Base-by-base conservation (phyloP, 2,888 invertebrate species). In the Leptinotarsa peninsularis region DNA sequence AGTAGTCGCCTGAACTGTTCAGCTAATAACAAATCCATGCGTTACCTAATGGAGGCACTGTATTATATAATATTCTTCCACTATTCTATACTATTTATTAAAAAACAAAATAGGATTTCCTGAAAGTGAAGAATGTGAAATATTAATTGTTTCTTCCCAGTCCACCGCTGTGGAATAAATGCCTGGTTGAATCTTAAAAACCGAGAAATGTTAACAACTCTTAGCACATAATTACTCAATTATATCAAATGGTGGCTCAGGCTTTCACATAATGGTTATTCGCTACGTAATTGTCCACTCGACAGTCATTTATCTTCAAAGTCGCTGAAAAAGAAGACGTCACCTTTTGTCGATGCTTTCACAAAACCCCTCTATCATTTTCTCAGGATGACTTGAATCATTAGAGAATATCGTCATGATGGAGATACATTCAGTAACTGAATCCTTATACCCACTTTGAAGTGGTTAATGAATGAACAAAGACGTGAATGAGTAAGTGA, bases 181-280 rank as follows among this genome's bases (percentile, higher is more conserved):
- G 63, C 33, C 63, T 63, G 63, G 27, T 43, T 63, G 43, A 63
- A 43, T 63, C 43, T 43, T 15, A 63, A 63, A 33, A 63, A 63
- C n/a, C 33, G n/a, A 33, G 63, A 63, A 63, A 63, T 63, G 63
- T 63, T 63, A 63, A 63, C 63, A 63, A 33, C 63, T 63, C 63
- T 63, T 18, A 63, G 33, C 33, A 33, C 33, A 63, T 63, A 63
- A 63, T 63, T 63, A 63, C 63, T 63, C 33, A 63, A 63, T 63
- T 63, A 63, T 63, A 63, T 63, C 63, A 63, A 63, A 63, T 63
- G 33, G n/a, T 63, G 43, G 63, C 63, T 63, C n/a, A 27, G 63
- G 63, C 63, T 63, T 63, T 63, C 63, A 63, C 63, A 63, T 63
- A 63, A 63, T 63, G 63, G 27, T 33, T 63, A 63, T 63, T 63